A percentile compares a stretch with the other conserved stretches of the same genome.
Conservation (phyloP, 2,888 invertebrate genomes). For the Adela reaumurella region DNA sequence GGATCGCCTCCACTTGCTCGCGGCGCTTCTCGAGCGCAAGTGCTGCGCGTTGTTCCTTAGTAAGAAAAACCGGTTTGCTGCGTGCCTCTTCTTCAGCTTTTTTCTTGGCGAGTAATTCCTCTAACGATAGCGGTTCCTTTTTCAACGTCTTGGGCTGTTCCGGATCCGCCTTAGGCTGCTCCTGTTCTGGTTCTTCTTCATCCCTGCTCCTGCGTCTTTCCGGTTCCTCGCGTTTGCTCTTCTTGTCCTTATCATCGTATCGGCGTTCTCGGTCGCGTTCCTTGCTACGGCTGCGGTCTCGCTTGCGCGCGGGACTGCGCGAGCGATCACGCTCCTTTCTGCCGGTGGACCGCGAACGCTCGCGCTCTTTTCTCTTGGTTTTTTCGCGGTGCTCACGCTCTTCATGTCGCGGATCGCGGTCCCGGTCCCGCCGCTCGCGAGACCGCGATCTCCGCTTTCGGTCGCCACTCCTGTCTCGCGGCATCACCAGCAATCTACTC, state of each 20-base stretch:
- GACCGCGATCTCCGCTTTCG: slow-evolving; percentile 37
- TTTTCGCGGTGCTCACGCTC: slow-evolving; percentile 36
- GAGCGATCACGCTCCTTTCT: slow-evolving; percentile 18
- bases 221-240: slow-evolving; percentile 25
- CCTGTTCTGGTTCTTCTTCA: slow-evolving; percentile 32
- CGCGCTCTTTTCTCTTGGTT: slow-evolving; percentile 16
- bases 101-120: slow-evolving; percentile 92
- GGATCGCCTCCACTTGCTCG: slow-evolving; percentile 80
- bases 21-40: slow-evolving; percentile 87
- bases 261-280: slow-evolving; percentile 29
- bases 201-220: slow-evolving; percentile 30
- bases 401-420: slow-evolving; percentile 34
- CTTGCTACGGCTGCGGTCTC: slow-evolving; percentile 12
- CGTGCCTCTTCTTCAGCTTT: slow-evolving; percentile 93
- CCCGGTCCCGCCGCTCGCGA: slow-evolving; percentile 39
- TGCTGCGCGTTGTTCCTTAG: slow-evolving; percentile 91
- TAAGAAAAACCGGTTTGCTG: slow-evolving; percentile 95
- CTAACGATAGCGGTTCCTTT: slow-evolving; percentile 88
- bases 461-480: slow-evolving; percentile 38
- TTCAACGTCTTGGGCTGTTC: slow-evolving; percentile 27
- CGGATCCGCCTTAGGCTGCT: slow-evolving; percentile 39
- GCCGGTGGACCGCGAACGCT: slow-evolving; percentile 21
- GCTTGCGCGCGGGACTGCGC: slow-evolving; percentile 10
- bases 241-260: slow-evolving; percentile 41
- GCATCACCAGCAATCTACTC: slow-evolving; percentile 20